Conservation (phyloP, 2,797 vertebrate genomes). For the Poecilia velifera region DNA sequence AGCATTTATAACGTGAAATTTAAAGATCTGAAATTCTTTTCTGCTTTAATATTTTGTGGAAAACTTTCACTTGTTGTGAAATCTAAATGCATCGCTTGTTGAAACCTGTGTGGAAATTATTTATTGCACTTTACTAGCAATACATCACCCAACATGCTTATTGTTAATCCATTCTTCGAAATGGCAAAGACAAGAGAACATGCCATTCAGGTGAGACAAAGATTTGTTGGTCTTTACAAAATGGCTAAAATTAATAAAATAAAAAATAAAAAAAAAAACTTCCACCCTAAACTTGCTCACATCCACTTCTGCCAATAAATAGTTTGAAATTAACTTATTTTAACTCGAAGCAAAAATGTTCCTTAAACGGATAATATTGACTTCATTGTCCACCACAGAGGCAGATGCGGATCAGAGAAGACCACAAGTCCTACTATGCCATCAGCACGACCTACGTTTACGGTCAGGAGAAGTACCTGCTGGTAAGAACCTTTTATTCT, state of each 20-base stretch:
- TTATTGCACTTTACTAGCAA: no score
- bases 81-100: no score
- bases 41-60: no score
- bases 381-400: constrained; percentile 76
- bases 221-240: neutral
- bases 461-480: constrained; percentile 96
- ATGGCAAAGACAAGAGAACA: neutral
- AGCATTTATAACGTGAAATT: no score
- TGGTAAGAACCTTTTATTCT: constrained; percentile 82
- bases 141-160: no score
- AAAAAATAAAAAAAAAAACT: no score
- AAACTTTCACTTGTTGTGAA: no score
- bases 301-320: neutral
- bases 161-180: neutral
- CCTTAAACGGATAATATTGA: neutral
- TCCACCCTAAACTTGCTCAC: neutral
- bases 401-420: constrained; percentile 89
- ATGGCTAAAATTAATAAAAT: neutral
- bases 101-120: no score
- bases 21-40: no score
- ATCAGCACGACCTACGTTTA: constrained; percentile 97
- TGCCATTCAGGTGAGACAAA: neutral
- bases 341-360: neutral
- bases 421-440: constrained; percentile 95
- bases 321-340: neutral